These are phyloP conservation scores for Hycleus cichorii DNA, from an alignment of 1,140 invertebrate species.

Conservation along the genomic window DNA sequence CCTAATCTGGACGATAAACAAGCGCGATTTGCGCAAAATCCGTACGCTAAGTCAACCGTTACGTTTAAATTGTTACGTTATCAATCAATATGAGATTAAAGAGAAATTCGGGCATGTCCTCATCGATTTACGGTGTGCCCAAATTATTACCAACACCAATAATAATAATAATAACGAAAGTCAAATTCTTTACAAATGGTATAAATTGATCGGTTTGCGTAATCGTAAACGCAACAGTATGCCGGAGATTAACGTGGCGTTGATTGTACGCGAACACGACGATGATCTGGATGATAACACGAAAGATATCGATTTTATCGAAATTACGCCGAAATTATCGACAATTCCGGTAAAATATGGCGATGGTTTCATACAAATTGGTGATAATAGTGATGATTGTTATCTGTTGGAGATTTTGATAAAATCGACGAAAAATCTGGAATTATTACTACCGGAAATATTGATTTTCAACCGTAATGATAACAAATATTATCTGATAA, in stretches of 20 bases:
- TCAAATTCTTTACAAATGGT: conserved; percentile 40
- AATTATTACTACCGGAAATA: conserved; percentile 31
- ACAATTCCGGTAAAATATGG: conserved; percentile 34
- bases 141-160: conserved; percentile 36
- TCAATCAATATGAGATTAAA: conserved; percentile 39
- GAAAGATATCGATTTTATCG: not conserved
- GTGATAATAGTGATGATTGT: not conserved
- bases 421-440: conserved; percentile 28
- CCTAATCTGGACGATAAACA: conserved; percentile 47
- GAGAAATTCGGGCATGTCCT: conserved; percentile 47
- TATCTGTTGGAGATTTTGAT: conserved; percentile 28
- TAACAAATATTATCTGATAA: conserved; percentile 29
- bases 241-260: conserved; percentile 45
- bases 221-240: conserved; percentile 41
- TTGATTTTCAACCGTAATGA: conserved; percentile 28
- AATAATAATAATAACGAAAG: not conserved
- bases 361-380: conserved; percentile 5
- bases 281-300: not conserved
- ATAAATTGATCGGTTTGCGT: conserved; percentile 44
- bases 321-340: conserved; percentile 17
- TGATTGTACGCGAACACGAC: conserved; percentile 42
- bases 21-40: conserved; percentile 44
- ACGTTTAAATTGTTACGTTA: conserved; percentile 45
- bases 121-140: conserved; percentile 44
- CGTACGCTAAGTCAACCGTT: conserved; percentile 44